Percentiles rank a stretch among this genome's conserved stretches.
phyloP scores from a whole-genome alignment of 2,797 vertebrate species.

The Propithecus deckenii region DNA sequence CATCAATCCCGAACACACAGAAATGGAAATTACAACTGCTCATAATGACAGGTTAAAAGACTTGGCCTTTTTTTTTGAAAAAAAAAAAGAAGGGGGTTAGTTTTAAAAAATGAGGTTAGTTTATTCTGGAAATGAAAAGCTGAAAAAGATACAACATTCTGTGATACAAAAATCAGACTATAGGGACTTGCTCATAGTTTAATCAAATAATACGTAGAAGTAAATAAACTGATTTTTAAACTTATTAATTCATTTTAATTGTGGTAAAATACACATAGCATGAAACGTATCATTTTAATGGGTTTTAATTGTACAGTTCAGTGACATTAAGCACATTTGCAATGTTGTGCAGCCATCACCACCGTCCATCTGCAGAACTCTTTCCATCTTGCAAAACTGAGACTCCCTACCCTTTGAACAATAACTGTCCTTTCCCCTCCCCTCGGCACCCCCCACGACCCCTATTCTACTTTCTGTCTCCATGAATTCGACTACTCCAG shows the following conservation, averaged over 20 bases:
- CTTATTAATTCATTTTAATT: background rate
- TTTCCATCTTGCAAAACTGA: background rate
- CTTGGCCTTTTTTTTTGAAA: background rate
- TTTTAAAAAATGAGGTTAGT: background rate
- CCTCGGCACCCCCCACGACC: background rate
- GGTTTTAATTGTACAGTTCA: background rate
- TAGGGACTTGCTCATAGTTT: background rate
- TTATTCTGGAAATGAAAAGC: background rate
- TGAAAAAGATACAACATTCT: background rate
- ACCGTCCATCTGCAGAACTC: background rate
- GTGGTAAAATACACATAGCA: background rate
- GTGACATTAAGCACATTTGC: background rate
- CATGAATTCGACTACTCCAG: background rate
- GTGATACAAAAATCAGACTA: background rate
- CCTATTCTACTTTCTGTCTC: background rate
- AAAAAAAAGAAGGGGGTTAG: background rate
- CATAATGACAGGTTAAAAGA: background rate
- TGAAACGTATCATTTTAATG: background rate
- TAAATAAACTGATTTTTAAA: background rate
- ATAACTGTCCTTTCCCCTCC: too few relatives aligned
- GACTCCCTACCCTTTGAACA: background rate
- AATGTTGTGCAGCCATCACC: too few relatives aligned
- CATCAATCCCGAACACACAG: background rate
- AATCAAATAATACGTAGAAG: background rate
- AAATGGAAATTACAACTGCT: background rate